Evolutionary conservation across 2,888 invertebrate genomes (phyloP).

Genomic region (Tachina lurida): DNA sequence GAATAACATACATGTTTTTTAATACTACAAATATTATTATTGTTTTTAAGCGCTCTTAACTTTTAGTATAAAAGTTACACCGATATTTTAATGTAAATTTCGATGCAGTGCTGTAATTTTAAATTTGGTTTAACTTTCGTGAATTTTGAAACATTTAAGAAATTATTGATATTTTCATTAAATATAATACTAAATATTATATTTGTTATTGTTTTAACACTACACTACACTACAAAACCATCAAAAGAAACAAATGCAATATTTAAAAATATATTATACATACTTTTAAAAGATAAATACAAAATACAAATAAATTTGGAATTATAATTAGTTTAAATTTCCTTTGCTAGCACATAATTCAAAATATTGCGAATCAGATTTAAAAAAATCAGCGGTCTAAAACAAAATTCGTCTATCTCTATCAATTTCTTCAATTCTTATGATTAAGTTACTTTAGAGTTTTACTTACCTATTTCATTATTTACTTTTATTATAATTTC

Average conservation of each 20-base stretch:
- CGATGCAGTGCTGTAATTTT: too few relatives aligned
- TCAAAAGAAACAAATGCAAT: constrained; percentile 44
- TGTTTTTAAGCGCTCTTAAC: constrained; percentile 22
- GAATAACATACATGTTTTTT: background rate
- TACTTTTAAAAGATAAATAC: constrained; percentile 13
- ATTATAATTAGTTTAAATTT: constrained; percentile 37
- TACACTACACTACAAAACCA: constrained; percentile 14
- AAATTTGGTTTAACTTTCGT: background rate
- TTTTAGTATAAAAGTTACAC: background rate
- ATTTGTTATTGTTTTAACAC: constrained; percentile 18
- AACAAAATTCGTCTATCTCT: constrained; percentile 17
- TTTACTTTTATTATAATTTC: constrained; percentile 41
- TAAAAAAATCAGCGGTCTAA: constrained; percentile 9
- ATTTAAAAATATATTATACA: constrained; percentile 12
- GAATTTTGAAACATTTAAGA: background rate
- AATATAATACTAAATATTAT: background rate
- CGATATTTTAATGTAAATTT: background rate
- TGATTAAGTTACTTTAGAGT: constrained; percentile 41
- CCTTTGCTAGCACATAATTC: constrained; percentile 16
- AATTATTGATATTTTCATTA: background rate
- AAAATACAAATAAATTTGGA: background rate
- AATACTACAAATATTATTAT: constrained; percentile 11
- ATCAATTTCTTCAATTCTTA: constrained; percentile 41
- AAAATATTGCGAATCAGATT: constrained; percentile 25
- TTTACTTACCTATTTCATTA: background rate